Evolutionary conservation across 1,140 invertebrate species (phyloP).

Genomic region (Anastrepha ludens): DNA sequence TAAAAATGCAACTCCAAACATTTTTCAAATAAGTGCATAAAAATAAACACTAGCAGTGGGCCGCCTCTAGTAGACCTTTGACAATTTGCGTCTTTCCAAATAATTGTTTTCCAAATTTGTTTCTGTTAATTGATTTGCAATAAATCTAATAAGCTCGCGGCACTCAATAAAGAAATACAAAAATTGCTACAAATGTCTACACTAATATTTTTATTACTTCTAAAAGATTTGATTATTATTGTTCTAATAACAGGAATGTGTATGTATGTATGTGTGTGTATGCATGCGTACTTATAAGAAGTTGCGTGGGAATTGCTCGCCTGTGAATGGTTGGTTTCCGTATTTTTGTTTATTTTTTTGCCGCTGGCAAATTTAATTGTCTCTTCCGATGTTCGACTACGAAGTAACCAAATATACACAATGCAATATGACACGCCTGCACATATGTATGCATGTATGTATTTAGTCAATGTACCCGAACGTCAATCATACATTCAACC

Average conservation of each 20-base stretch:
- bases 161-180: background rate
- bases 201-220: background rate
- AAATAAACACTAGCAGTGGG: no score
- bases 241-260: background rate
- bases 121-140: background rate
- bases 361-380: background rate
- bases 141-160: background rate
- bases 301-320: background rate
- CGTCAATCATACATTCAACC: constrained; percentile 14
- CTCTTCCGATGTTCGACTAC: background rate
- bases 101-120: background rate
- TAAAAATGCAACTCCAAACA: no score
- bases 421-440: background rate
- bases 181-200: background rate
- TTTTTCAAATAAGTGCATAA: no score
- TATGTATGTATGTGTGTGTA: background rate
- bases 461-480: background rate
- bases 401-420: no score
- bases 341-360: background rate
- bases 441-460: background rate
- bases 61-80: no score
- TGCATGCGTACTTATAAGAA: background rate
- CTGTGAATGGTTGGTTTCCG: background rate
- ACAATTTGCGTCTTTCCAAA: no score
- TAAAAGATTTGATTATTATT: constrained; percentile 25